A percentile compares a stretch with the other conserved stretches of the same genome.
These are phyloP conservation scores for Apotomis betuletana DNA, from an alignment of 2,888 invertebrate species.

Conservation along the genomic window DNA sequence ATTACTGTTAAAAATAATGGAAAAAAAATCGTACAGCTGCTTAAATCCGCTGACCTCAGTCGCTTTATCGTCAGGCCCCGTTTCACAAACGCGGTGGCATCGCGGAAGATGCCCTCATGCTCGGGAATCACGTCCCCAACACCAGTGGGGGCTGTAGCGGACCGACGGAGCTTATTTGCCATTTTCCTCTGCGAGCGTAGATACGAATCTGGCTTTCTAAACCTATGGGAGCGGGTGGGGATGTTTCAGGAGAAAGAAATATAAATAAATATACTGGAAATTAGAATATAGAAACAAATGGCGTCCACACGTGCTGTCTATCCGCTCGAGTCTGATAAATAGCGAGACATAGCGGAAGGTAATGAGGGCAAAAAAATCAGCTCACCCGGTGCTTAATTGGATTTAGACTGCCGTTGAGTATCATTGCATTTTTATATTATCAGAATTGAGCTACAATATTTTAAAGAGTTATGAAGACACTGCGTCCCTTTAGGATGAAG, in stretches of 20 bases:
- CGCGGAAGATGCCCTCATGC: conserved; percentile 76
- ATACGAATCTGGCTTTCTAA: conserved; percentile 82
- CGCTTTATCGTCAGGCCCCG: conserved; percentile 81
- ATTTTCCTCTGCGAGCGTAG: conserved; percentile 69
- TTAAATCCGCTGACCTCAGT: conserved; percentile 81
- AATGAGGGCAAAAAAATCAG: neutral
- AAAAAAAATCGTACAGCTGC: conserved; percentile 74
- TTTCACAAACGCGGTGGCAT: conserved; percentile 79
- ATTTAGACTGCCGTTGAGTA: too few relatives aligned
- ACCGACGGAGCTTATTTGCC: conserved; percentile 67
- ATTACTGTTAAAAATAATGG: conserved; percentile 63
- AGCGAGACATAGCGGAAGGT: neutral
- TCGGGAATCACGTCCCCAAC: conserved; percentile 65
- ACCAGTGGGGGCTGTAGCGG: conserved; percentile 74
- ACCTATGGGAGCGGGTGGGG: conserved; percentile 71
- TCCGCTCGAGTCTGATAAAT: neutral
- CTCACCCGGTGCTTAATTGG: too few relatives aligned
- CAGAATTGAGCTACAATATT: too few relatives aligned
- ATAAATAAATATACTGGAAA: conserved; percentile 62
- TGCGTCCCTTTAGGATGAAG: too few relatives aligned
- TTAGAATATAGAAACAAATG: conserved; percentile 51
- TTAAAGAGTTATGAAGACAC: too few relatives aligned
- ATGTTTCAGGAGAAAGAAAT: conserved; percentile 63
- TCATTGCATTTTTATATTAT: too few relatives aligned
- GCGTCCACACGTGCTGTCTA: conserved; percentile 51